Percentiles rank a stretch among this genome's conserved stretches.
phyloP scores from a whole-genome alignment of 2,888 invertebrate genomes.

The Pyrochroa serraticornis region DNA sequence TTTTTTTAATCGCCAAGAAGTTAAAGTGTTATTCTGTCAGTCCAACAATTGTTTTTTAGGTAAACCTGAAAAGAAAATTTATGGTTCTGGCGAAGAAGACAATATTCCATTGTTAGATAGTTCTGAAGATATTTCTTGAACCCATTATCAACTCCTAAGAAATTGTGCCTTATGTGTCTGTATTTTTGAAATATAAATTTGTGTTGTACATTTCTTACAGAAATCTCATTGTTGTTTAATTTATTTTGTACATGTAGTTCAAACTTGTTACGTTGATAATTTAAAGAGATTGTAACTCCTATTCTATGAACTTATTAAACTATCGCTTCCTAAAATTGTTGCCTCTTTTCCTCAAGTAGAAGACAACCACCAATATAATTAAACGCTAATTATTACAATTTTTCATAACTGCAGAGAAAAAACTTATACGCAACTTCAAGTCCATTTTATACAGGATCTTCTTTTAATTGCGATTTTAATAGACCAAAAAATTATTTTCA shows the following conservation, averaged over 20 bases:
- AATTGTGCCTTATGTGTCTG: background rate
- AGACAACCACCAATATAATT: too few relatives aligned
- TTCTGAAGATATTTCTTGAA: conserved; percentile 19
- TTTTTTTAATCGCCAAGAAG: conserved; percentile 4
- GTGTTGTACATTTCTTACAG: conserved; percentile 12
- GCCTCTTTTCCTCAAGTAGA: too few relatives aligned
- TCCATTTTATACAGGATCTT: too few relatives aligned
- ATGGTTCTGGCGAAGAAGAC: conserved; percentile 37
- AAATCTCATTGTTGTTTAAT: conserved; percentile 11
- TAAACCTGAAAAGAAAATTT: conserved; percentile 33
- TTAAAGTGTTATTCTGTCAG: conserved; percentile 10
- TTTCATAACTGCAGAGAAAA: too few relatives aligned
- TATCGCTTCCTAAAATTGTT: too few relatives aligned
- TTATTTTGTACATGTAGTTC: conserved; percentile 5
- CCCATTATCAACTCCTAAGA: conserved; percentile 11
- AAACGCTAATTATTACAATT: too few relatives aligned
- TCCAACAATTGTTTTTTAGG: conserved; percentile 34
- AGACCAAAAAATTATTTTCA: too few relatives aligned
- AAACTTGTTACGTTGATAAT: too few relatives aligned
- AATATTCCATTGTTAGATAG: conserved; percentile 33
- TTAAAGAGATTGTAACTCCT: too few relatives aligned
- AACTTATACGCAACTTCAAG: too few relatives aligned
- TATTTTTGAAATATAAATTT: background rate
- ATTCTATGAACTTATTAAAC: too few relatives aligned
- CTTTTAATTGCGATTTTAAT: too few relatives aligned